Evolutionary conservation across 2,888 invertebrate species (phyloP), one percentile per base, ranked within the genome.

Genomic region (Ditula angustiorana): DNA sequence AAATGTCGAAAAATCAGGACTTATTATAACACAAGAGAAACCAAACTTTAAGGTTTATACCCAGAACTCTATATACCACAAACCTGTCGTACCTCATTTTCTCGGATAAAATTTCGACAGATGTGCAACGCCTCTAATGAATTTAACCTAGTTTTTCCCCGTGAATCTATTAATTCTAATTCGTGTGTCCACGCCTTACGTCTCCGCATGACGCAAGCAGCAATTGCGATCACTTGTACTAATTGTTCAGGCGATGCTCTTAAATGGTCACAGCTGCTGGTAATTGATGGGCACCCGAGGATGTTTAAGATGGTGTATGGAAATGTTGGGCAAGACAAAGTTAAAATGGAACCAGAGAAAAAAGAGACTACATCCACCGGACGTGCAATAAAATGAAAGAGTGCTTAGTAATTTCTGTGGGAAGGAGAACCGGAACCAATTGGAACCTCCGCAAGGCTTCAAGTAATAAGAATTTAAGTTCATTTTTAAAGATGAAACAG

Each of bases 171-270:
- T 86, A 89, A 85, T 88, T 86, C 80, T 87, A 87, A 89, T 88
- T 88, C 83, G 69, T 77, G 72, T 70, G 76, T 77, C 77, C 78
- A 77, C 81, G 79, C 78, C 75, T 73, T 65, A 41, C 71, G 69
- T 75, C 77, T 82, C 79, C 71, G 72, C 69, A 72, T 90, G 90
- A 91, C 90, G 90, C 87, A 89, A 90, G 41, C 60, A 68, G 74
- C 83, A 91, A 91, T 91, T 91, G 90, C 79, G 85, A 73, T 85
- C 90, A 92, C 90, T 91, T 90, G 88, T 79, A 80, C 81, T 91
- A 91, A 92, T 92, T 92, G 91, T 79, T 71, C 74, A 72, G 73
- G 74, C 80, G 78, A 79, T 79, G 80, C 78, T 79, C 75, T 80
- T 83, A 84, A 83, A 80, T 79, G 82, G 77, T 76, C 83, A 85